Base-by-base conservation (phyloP, 2,888 invertebrate species). In the Caradrina kadenii region DNA sequence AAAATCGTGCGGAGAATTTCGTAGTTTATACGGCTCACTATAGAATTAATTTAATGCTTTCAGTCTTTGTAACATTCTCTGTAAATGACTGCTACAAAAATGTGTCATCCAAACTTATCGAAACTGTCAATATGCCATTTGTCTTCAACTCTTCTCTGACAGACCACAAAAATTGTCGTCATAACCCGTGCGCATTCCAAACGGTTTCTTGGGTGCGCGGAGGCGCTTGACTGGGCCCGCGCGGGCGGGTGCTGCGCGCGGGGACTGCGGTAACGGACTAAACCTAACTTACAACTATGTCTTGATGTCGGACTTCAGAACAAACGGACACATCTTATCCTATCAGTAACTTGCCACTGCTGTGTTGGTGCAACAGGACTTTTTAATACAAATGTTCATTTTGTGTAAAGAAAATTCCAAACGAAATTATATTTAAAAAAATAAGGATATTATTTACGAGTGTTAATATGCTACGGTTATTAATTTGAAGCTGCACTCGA, bases 241-340 rank as follows among this genome's bases (percentile, higher is more conserved):
- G 92, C 92, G 94, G 95, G 95, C 94, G 35, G 17, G 0, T 4
- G 93, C 95, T 81, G 93, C 95, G 93, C 93, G 91, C 93, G 94
- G 94, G 93, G 78, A 94, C 95, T 89, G 94, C 77, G 73, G 35
- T 85, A 91, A 92, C 94, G 90, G 95, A 81, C 93, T 93, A 93
- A 93, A 13, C 48, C 89, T 93, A 92, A 77, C 87, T 89, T 91
- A 89, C 0, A 19, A 71, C 78, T 80, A 75, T 7, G 31, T 62
- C 80, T 85, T 77, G 75, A 71, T 70, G 69, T 68, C 64, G 53
- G 68, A 75, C 74, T 66, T 71, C 67, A 76, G 76, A 77, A 73
- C 2, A 63, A 26, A 53, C n/a, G n/a, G 7, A 21, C 10, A 22
- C n/a, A 1, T 10, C 1, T 35, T 35, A 7, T 7, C 35, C 35